Evolutionary conservation across 2,888 invertebrate species (phyloP).

Genomic region (Fabriciana adippe): DNA sequence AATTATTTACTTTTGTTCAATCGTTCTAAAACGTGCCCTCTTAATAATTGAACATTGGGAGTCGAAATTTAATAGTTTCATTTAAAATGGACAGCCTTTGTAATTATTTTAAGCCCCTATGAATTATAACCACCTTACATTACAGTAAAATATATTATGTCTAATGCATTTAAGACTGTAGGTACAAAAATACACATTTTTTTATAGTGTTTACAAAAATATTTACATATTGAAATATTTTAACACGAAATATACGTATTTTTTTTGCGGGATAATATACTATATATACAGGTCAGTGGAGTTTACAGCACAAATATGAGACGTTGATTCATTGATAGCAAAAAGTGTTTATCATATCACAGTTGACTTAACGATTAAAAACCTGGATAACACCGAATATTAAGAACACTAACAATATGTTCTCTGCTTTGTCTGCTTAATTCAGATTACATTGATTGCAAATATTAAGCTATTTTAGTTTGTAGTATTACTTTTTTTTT

Average conservation of each 20-base stretch:
- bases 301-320: slow-evolving; percentile 13
- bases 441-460: too few species aligned
- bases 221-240: too few species aligned
- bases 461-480: too few species aligned
- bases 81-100: slow-evolving; percentile 18
- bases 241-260: not conserved
- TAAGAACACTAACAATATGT: not conserved
- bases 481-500: too few species aligned
- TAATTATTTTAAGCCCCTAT: slow-evolving; percentile 2
- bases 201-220: too few species aligned
- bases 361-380: slow-evolving; percentile 15
- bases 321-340: slow-evolving; percentile 19
- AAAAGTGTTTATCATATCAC: slow-evolving; percentile 10
- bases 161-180: too few species aligned
- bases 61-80: slow-evolving; percentile 37
- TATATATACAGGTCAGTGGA: slow-evolving; percentile 1
- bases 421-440: not conserved
- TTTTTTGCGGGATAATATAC: slow-evolving; percentile 7
- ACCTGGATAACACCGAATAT: not conserved
- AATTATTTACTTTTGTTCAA: slow-evolving; percentile 31
- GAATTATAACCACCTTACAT: slow-evolving; percentile 2
- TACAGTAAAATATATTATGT: not conserved
- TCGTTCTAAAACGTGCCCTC: slow-evolving; percentile 30
- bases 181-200: too few species aligned
- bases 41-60: slow-evolving; percentile 39